phyloP scores from a whole-genome alignment of 2,888 invertebrate genomes.

The Neoscelio sp. region DNA sequence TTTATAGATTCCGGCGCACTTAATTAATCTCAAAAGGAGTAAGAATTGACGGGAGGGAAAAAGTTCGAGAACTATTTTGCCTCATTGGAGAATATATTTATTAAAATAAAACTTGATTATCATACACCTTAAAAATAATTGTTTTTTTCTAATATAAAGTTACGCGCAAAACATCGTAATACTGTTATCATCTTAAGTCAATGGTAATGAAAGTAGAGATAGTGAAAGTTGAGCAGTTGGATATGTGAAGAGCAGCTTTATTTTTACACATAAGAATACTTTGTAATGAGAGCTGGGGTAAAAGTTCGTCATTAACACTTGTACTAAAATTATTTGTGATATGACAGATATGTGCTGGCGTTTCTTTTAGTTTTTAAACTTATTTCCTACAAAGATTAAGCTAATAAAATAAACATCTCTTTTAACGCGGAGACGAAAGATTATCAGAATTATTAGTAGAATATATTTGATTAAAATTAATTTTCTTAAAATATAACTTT shows the following conservation, averaged over 20 bases:
- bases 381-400: neutral
- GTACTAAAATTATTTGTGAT: neutral
- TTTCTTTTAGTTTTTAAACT: too few relatives aligned
- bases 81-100: neutral
- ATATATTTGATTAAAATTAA: neutral
- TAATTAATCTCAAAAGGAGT: constrained; percentile 46
- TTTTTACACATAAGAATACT: constrained; percentile 19
- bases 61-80: constrained; percentile 6
- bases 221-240: constrained; percentile 52
- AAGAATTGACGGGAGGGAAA: constrained; percentile 9
- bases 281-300: constrained; percentile 26
- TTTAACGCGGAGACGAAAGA: too few relatives aligned
- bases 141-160: neutral
- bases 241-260: constrained; percentile 37
- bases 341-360: neutral
- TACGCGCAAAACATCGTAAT: constrained; percentile 12
- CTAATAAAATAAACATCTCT: too few relatives aligned
- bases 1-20: constrained; percentile 47
- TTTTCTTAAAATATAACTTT: constrained; percentile 27
- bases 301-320: neutral
- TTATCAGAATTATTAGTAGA: too few relatives aligned
- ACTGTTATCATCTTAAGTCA: constrained; percentile 18
- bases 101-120: constrained; percentile 7
- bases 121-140: constrained; percentile 1
- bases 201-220: constrained; percentile 27